A percentile compares a stretch with the other conserved stretches of the same genome.
phyloP scores from a whole-genome alignment of 2,888 invertebrate genomes.

The Darwinula stevensoni region DNA sequence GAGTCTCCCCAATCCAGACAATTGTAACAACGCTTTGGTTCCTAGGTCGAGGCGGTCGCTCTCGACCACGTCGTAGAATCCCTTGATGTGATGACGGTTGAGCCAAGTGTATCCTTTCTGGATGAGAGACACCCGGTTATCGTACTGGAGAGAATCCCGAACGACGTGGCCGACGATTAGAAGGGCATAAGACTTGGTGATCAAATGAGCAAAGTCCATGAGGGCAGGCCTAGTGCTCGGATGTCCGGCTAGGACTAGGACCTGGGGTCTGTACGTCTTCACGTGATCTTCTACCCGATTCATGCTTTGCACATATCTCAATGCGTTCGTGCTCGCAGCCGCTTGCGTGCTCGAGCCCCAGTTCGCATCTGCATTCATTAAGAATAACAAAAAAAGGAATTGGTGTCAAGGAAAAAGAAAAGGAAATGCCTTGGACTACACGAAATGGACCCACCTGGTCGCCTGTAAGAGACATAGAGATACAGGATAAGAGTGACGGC shows the following conservation, averaged over 20 bases:
- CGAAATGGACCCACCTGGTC: conserved; percentile 63
- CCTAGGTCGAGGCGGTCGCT: conserved; percentile 39
- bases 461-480: conserved; percentile 66
- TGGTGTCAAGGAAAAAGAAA: too few relatives aligned
- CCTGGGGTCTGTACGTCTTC: conserved; percentile 86
- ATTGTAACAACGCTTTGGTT: conserved; percentile 54
- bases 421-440: conserved; percentile 5
- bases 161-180: conserved; percentile 66
- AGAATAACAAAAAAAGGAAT: too few relatives aligned
- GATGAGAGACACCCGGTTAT: conserved; percentile 6
- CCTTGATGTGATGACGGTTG: conserved; percentile 44
- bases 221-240: conserved; percentile 60
- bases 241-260: conserved; percentile 51
- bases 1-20: conserved; percentile 72
- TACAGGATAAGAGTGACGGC: conserved; percentile 62
- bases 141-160: conserved; percentile 24
- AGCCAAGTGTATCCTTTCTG: conserved; percentile 46
- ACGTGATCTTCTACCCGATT: conserved; percentile 79
- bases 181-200: conserved; percentile 69
- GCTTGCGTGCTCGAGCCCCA: conserved; percentile 95
- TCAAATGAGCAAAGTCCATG: conserved; percentile 60
- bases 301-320: conserved; percentile 57
- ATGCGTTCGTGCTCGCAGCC: conserved; percentile 71
- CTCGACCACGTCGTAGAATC: conserved; percentile 51
- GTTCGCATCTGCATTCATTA: too few relatives aligned